Base-by-base conservation (phyloP, 92 coral and sea anemone genomes). In the Epizoanthus illoricatus region DNA sequence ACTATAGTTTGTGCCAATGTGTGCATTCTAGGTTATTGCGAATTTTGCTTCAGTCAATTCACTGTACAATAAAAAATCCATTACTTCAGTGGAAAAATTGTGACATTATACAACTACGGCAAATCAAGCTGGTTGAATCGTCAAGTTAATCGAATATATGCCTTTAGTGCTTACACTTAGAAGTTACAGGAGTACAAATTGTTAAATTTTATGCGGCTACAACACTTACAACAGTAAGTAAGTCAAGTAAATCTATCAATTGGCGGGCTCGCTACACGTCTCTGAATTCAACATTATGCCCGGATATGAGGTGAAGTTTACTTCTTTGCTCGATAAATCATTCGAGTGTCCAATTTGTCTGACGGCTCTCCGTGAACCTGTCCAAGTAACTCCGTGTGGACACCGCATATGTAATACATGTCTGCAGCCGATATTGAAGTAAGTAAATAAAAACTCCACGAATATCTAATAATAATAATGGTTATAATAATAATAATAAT, bases 341-440 rank as follows among this genome's bases (percentile, higher is more conserved):
- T 91, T 97, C 59, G 99, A 97, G 73, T 97, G 99, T 81, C 99
- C 99, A 4, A 86, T 97, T 17, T 97, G 99, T 85, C 88, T 94
- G 89, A 90, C 88, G 23, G 99, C 95, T 21, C 87, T 97, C 54
- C 94, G 99, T 65, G 98, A 91, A n/a, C 99, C 99, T 2, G 93
- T 97, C 1, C 99, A 97, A 75, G 97, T 97, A 10, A 97, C 99
- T 10, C 99, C 99, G 49, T 97, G 99, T 70, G 99, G 99, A 7
- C 99, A 97, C 85, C 97, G 99, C 13, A 89, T 97, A 49, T 97
- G 99, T 80, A 89, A 85, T 79, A 94, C 93, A 13, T 97, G 99
- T 68, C 83, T 97, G 61, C 92, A 97, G 82, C 99, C 99, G 36
- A 94, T 97, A 68, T 80, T 96, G 79, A 94, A 94, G 98, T 89